Evolutionary conservation across 2,888 invertebrate genomes (phyloP), one percentile per base, ranked within the genome.

Genomic region (Iphiclides podalirius): DNA sequence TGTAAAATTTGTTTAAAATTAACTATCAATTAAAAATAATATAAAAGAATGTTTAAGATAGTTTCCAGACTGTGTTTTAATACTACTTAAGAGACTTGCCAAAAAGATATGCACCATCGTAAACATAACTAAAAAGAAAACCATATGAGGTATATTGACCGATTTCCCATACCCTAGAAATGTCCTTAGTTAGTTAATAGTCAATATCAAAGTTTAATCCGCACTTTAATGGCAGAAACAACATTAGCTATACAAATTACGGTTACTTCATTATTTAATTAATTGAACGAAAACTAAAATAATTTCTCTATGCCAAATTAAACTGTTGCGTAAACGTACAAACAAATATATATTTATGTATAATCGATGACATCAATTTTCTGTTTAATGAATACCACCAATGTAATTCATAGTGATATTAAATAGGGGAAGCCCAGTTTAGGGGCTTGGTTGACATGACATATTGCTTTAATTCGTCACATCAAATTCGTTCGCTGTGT

Each of bases 391-490:
- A 20, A 39, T 47, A 33, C 11, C 33, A 35, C 16, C 16, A 26
- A 15, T 33, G 35, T 40, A 15, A 40, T 31, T 42, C 8, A 17
- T 36, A 37, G 36, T 43, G 15, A 42, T 33, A 23, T 11, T 11
- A 44, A 43, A 44, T 17, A 60, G 54, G 52, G 51, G 53, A 58
- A 45, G 53, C 52, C 55, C 64, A 70, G 69, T 71, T 65, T 58
- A 63, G 64, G 72, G 79, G 80, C 64, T 70, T 61, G 78, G 41
- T 70, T 61, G 68, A 76, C 75, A 72, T 82, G 79, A 83, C 73
- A 70, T 70, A 82, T 82, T 67, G 67, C 55, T 61, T 70, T 70
- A 75, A 82, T 82, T 75, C 76, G 76, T 83, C 80, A 81, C 73
- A 75, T 74, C 73, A 69, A 58, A 62, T 61, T 64, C 43, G 41